Base-by-base conservation (phyloP, 1,140 invertebrate genomes). In the Pseudoatta argentina region DNA sequence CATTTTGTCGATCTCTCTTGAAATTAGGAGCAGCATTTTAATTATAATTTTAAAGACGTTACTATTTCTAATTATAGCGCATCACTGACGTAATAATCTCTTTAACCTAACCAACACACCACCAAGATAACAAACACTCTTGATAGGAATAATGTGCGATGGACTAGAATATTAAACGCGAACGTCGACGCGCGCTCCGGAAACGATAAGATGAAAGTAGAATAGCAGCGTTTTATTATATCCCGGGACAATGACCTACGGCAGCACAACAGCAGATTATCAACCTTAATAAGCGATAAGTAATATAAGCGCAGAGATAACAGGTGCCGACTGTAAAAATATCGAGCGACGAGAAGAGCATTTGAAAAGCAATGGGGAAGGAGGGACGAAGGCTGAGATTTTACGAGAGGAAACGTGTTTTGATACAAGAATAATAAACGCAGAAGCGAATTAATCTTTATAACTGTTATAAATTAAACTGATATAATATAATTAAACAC, bases 161-260 rank as follows among this genome's bases (percentile, higher is more conserved):
- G 34, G 79, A 27, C 53, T 73, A 71, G 67, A 73, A 83, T 83
- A 75, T 83, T 83, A 59, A 83, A 27, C 55, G 53, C 66, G 66
- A 7, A 77, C 64, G 66, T 24, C 67, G 78, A 55, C 44, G 66
- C 55, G 64, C 69, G 81, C 77, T 86, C 79, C 85, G 72, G 78
- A 86, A 91, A 85, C 69, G 78, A 86, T 85, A 89, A 61, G 86
- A 64, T 86, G 86, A 90, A 89, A 86, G 61, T 87, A 63, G 86
- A 86, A 81, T 88, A 79, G 85, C 66, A 77, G 73, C 63, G 72
- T 83, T 78, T 86, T 53, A 59, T 78, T 83, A 90, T 48, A 30
- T 61, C 61, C 44, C 78, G 83, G 87, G 75, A 86, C 88, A 88
- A 75, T 77, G 77, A 85, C 66, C 69, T 24, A 24, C 67, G 67